Conservation (phyloP, 2,113 vertebrate genomes). For the Procavia capensis region DNA sequence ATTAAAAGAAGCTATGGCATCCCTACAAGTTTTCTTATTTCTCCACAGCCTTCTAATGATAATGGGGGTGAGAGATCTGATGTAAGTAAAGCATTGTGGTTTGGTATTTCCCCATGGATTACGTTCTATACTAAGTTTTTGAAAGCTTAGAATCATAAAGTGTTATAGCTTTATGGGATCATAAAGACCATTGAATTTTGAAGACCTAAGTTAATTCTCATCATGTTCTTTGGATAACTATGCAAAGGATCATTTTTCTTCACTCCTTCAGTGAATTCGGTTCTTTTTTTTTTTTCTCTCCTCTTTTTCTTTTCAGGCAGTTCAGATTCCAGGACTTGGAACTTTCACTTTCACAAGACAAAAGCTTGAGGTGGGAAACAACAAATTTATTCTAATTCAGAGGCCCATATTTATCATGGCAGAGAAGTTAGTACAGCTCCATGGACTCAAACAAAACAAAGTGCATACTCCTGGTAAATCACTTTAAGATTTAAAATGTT, state of each 20-base stretch:
- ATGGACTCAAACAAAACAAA: slow-evolving; percentile 86
- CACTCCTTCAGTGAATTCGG: not conserved
- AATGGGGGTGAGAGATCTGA: not conserved
- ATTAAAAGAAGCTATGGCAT: not conserved
- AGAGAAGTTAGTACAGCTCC: slow-evolving; percentile 86
- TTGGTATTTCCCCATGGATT: not conserved
- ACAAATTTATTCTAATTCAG: slow-evolving; percentile 83
- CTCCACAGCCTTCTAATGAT: not conserved
- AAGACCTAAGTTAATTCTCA: not conserved
- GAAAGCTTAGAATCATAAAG: slow-evolving; percentile 10
- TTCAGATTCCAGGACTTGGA: slow-evolving; percentile 88
- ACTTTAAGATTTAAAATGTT: not conserved
- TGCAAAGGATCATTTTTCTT: slow-evolving; percentile 21
- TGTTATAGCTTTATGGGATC: not conserved
- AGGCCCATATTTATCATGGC: slow-evolving; percentile 88
- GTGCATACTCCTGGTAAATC: slow-evolving; percentile 86
- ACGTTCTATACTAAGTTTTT: not conserved
- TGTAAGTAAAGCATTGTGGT: not conserved
- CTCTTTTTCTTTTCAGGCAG: slow-evolving; percentile 85
- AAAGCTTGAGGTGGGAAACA: slow-evolving; percentile 84
- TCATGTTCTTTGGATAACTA: not conserved
- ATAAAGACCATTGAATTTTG: slow-evolving; percentile 19
- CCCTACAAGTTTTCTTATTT: not conserved
- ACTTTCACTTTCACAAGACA: slow-evolving; percentile 90
- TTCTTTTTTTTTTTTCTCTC: not conserved